These are phyloP conservation scores for Carpatolechia fugitivella DNA, from an alignment of 2,888 invertebrate genomes.

Conservation along the genomic window DNA sequence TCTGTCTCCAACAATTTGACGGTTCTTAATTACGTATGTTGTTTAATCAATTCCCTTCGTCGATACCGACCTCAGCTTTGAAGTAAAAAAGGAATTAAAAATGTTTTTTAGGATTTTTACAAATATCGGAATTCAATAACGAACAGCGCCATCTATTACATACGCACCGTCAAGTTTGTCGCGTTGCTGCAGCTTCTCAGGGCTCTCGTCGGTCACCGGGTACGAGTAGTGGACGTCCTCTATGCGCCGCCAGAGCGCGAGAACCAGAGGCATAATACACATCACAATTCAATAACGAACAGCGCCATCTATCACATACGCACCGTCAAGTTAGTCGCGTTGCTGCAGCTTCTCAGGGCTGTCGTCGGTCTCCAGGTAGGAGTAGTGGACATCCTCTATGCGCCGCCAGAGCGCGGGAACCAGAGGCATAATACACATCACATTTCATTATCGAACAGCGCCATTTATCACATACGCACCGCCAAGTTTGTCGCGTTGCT, in stretches of 20 bases:
- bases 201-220: slow-evolving; percentile 88
- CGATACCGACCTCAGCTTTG: no score
- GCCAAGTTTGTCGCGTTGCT: slow-evolving; percentile 87
- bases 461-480: slow-evolving; percentile 47
- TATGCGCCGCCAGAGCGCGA: slow-evolving; percentile 86
- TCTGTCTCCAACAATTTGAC: no score
- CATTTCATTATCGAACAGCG: no score
- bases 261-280: no score
- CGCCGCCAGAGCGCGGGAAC: slow-evolving; percentile 85
- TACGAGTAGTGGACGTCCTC: slow-evolving; percentile 88
- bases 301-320: not conserved
- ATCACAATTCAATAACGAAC: no score
- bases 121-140: no score
- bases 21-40: no score
- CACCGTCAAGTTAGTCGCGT: slow-evolving; percentile 86
- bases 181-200: slow-evolving; percentile 86
- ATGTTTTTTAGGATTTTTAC: no score
- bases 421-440: no score
- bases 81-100: no score
- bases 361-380: slow-evolving; percentile 89
- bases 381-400: slow-evolving; percentile 87
- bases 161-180: slow-evolving; percentile 84
- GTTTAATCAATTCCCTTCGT: no score
- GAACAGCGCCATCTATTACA: not conserved
- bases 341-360: slow-evolving; percentile 87